phyloP scores from a whole-genome alignment of 1,140 invertebrate genomes.

The Parapsyche elsis region DNA sequence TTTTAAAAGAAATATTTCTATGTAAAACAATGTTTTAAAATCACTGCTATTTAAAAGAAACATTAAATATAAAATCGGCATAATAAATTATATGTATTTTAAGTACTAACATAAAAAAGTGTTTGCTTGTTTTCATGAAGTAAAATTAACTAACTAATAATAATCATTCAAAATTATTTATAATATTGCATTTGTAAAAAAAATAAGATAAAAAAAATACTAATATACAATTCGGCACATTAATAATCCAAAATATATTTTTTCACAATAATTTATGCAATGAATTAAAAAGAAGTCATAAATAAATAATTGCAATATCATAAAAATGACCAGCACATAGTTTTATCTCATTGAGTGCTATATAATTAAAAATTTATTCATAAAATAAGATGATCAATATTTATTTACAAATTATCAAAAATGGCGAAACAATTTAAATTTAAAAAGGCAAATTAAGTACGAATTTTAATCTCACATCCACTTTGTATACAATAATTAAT shows the following conservation, averaged over 20 bases:
- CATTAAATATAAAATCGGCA: not conserved
- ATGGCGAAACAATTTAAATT: conserved; percentile 2
- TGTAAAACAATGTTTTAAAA: not conserved
- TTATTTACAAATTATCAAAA: conserved; percentile 23
- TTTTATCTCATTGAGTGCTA: not conserved
- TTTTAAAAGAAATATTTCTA: not conserved
- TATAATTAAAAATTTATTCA: not conserved
- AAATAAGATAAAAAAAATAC: not conserved
- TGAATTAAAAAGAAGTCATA: not conserved
- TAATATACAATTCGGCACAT: too few species aligned
- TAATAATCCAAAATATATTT: too few species aligned
- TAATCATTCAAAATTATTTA: not conserved
- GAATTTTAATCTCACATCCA: conserved; percentile 24
- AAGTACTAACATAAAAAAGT: conserved; percentile 13
- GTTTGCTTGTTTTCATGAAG: not conserved
- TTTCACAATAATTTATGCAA: too few species aligned
- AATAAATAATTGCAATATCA: not conserved
- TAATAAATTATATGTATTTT: not conserved
- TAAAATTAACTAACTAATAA: conserved; percentile 2
- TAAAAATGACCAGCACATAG: conserved; percentile 23
- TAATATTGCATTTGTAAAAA: not conserved
- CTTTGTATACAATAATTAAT: conserved; percentile 14
- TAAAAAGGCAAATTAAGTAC: conserved; percentile 4
- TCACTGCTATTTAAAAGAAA: not conserved
- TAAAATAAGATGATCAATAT: not conserved